Evolutionary conservation across 2,113 vertebrate species (phyloP).

Genomic region (Ochotona princeps): DNA sequence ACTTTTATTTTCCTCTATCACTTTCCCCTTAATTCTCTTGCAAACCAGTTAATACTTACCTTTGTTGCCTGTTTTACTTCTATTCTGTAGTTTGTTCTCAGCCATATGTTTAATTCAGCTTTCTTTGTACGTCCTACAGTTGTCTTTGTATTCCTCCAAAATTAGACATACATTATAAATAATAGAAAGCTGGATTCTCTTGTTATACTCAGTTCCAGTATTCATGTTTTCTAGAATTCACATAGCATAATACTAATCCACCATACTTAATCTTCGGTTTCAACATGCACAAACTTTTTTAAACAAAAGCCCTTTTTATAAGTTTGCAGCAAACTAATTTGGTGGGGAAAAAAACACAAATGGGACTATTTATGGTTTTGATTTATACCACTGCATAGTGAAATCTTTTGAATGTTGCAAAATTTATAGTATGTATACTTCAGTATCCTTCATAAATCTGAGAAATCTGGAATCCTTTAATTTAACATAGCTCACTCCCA

Average conservation of each 20-base stretch:
- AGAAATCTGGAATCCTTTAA: background rate
- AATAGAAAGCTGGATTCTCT: background rate
- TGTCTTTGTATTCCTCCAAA: background rate
- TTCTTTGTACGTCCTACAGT: background rate
- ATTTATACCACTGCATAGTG: background rate
- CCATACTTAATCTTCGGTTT: background rate
- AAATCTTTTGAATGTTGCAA: background rate
- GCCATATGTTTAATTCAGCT: background rate
- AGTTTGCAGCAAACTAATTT: background rate
- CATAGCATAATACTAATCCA: background rate
- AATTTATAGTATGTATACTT: background rate
- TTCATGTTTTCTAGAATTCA: background rate
- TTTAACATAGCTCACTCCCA: background rate
- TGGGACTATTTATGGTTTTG: background rate
- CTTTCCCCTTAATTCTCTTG: conserved; percentile 2
- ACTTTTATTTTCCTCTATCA: conserved; percentile 37
- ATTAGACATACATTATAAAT: background rate
- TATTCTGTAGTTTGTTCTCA: background rate
- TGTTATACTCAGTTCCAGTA: background rate
- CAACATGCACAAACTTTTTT: background rate
- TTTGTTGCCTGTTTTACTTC: background rate
- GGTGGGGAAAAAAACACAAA: background rate
- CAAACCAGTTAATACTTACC: background rate
- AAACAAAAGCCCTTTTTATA: background rate
- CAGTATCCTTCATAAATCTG: background rate